Evolutionary conservation across 2,797 vertebrate genomes (phyloP).

Genomic region (Orestias chungarensis): DNA sequence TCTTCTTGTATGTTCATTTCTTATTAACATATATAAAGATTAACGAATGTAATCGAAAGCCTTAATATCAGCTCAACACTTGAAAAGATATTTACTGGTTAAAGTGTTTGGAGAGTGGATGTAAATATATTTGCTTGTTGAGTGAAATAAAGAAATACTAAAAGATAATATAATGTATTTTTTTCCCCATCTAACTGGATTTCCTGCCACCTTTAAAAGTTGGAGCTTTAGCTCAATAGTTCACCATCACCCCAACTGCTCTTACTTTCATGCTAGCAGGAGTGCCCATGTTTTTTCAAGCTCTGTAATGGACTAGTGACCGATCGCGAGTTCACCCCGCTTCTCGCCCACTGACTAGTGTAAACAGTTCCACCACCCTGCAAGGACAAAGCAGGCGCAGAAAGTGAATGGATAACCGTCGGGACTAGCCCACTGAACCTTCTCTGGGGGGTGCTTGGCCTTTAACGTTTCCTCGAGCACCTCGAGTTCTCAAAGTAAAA

Average conservation of each 20-base stretch:
- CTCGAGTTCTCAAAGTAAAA: not conserved
- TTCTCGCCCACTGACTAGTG: not conserved
- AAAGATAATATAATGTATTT: not conserved
- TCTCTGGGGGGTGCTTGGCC: not conserved
- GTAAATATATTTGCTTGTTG: not conserved
- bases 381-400: not conserved
- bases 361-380: not conserved
- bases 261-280: not conserved
- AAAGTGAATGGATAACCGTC: not conserved
- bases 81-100: slow-evolving; percentile 7
- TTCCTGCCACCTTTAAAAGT: not conserved
- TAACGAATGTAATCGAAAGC: too few relatives aligned
- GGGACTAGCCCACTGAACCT: not conserved
- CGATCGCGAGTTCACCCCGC: not conserved
- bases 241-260: not conserved
- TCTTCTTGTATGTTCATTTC: not conserved
- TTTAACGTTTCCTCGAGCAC: not conserved
- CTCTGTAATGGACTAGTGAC: not conserved
- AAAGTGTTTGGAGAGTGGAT: not conserved
- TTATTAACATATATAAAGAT: not conserved
- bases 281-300: not conserved
- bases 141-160: not conserved
- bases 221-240: not conserved
- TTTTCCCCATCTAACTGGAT: not conserved
- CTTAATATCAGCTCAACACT: not conserved